Evolutionary conservation across 2,888 invertebrate genomes (phyloP).

Genomic region (Plagiodera versicolora): DNA sequence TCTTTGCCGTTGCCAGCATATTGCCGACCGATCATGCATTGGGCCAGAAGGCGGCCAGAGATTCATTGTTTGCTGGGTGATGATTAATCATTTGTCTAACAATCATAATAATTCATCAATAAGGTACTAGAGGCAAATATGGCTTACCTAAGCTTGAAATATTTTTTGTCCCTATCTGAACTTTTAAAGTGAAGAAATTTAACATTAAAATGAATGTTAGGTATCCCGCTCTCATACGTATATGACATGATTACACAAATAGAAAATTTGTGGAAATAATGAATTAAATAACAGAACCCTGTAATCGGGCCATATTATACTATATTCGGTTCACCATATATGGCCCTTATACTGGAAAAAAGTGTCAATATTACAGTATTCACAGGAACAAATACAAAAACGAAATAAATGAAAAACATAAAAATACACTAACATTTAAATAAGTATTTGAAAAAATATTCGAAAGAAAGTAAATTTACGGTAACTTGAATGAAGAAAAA

Average conservation of each 20-base stretch:
- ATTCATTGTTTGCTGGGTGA: too few relatives aligned
- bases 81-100: too few relatives aligned
- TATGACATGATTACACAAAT: not conserved
- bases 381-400: not conserved
- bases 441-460: not conserved
- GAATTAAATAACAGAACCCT: too few relatives aligned
- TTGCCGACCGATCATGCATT: too few relatives aligned
- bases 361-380: not conserved
- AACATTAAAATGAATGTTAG: not conserved
- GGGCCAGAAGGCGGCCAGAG: too few relatives aligned
- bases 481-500: not conserved
- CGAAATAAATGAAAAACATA: not conserved
- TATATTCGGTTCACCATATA: not conserved
- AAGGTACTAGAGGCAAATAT: not conserved
- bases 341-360: not conserved
- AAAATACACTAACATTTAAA: not conserved
- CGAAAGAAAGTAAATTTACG: not conserved
- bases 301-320: not conserved
- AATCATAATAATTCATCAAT: too few relatives aligned
- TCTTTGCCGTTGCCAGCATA: too few relatives aligned
- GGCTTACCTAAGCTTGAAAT: not conserved
- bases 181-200: not conserved
- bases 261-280: not conserved
- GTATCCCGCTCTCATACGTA: not conserved
- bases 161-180: not conserved